Base-by-base conservation (phyloP, 2,113 vertebrate species). In the Galbula dea region DNA sequence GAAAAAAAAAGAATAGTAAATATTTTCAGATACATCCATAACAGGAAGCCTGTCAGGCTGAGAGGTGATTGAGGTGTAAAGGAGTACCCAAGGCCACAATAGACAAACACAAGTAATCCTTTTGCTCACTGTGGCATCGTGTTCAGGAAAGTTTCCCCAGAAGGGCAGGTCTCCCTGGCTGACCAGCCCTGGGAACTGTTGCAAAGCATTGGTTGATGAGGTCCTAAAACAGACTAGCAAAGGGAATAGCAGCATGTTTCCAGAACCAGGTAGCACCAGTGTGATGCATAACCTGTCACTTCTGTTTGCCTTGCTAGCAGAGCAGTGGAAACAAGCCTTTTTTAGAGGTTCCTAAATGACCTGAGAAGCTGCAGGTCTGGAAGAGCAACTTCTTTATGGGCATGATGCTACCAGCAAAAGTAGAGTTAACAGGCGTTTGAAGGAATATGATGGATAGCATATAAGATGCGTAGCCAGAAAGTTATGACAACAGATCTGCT, bases 381-480 rank as follows among this genome's bases (percentile, higher is more conserved):
- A 88, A 55, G 6, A 9, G 21, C 7, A 4, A 10, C 5, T 21
- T 69, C 15, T 26, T 61, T 34, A 32, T 34, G 12, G 17, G 32
- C 32, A 65, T 0, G 1, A 30, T 32, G 30, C 27, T 48, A 66
- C 24, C 39, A 71, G 68, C 16, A 54, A 49, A 78, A 57, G 30
- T 21, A 36, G 51, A 58, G 15, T 41, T 87, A 75, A 75, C 21
- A 65, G 49, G 7, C 34, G 13, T 75, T 61, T 49, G 63, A 69
- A 91, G 45, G 58, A 88, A 59, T 34, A 24, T 49, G 32, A 32
- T 2, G 1, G 24, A 66, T 7, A 52, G 30, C 17, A 61, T 26
- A 49, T 75, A 51, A 69, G 39, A 32, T 0, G 0, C 0, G 0
- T 27, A 27, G 23, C 27, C 46, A 27, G 36, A 27, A 72, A 55